A percentile compares a stretch with the other conserved stretches of the same genome.
Conservation (phyloP, 1,140 invertebrate species). For the Medauroidea extradentata region DNA sequence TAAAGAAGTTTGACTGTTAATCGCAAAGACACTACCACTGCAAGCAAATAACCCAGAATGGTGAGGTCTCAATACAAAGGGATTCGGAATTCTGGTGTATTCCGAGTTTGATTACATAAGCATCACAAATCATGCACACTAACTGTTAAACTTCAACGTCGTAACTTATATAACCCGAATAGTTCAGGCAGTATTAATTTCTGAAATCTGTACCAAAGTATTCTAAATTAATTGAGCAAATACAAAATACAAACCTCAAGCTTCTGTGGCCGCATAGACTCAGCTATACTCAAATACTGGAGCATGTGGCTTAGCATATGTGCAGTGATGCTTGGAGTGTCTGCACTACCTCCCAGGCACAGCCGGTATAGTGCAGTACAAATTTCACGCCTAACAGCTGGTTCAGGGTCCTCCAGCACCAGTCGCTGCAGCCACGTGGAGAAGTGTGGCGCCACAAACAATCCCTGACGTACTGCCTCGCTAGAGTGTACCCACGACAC, state of each 20-base stretch:
- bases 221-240: too few relatives aligned
- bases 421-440: conserved; percentile 69
- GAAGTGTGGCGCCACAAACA: conserved; percentile 63
- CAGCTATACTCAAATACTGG: conserved; percentile 72
- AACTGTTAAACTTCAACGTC: too few relatives aligned
- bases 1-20: too few relatives aligned
- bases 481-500: conserved; percentile 82
- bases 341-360: conserved; percentile 64
- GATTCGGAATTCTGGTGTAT: too few relatives aligned
- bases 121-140: too few relatives aligned
- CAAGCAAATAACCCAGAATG: too few relatives aligned
- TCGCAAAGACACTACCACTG: too few relatives aligned
- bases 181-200: too few relatives aligned
- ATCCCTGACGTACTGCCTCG: conserved; percentile 53
- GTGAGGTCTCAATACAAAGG: too few relatives aligned
- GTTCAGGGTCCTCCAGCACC: conserved; percentile 79
- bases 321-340: conserved; percentile 61
- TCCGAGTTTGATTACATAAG: too few relatives aligned
- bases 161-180: too few relatives aligned
- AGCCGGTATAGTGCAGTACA: conserved; percentile 83
- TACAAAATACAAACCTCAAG: conserved; percentile 45
- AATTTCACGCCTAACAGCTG: conserved; percentile 78
- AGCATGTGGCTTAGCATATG: conserved; percentile 77
- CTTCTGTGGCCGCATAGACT: conserved; percentile 74
- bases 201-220: too few relatives aligned